Evolutionary conservation across 2,888 invertebrate genomes (phyloP), one percentile per base, ranked within the genome.

Genomic region (Pteria penguin): DNA sequence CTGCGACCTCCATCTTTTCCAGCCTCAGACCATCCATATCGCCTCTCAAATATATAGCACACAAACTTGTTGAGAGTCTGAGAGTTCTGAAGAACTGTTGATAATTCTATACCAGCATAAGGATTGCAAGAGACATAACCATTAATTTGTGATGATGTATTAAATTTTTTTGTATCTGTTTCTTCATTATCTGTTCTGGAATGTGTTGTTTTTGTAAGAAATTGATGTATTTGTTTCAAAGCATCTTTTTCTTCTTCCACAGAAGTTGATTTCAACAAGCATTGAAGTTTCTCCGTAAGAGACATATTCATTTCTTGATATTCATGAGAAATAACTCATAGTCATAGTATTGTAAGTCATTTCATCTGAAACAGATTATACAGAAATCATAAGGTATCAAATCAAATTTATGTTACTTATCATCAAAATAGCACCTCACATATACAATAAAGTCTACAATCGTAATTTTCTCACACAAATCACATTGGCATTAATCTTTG

Each of bases 11-110:
- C 85, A 69, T 81, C 82, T 55, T 80, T 82, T 24, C 86, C 82
- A 2, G 84, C 79, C 73, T 90, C 90, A 29, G 90, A 88, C 90
- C 90, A 90, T 45, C 90, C 90, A 82, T 83, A 90, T 27, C 90
- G 83, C 63, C 89, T 75, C 22, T 87, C 85, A 80, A 90, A 90
- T 55, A 90, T 32, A 76, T 90, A 89, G 61, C 84, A 84, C 11
- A 85, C 82, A 58, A 88, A 87, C 31, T 78, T 76, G 63, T 87
- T 82, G 1, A 87, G 76, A n/a, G 73, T 78, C 22, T 78, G 76
- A 33, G 83, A 79, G 45, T 69, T 67, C n/a, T 65, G 57, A 72
- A 80, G 81, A 5, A 86, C 32, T 55, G 31, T 58, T 29, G 73
- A 67, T 27, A 76, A 69, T 8, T 62, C 61, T 4, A 67, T 66